Percentiles rank a stretch among this genome's conserved stretches.
phyloP scores from a whole-genome alignment of 2,888 invertebrate genomes.

The Spisula subtruncata region DNA sequence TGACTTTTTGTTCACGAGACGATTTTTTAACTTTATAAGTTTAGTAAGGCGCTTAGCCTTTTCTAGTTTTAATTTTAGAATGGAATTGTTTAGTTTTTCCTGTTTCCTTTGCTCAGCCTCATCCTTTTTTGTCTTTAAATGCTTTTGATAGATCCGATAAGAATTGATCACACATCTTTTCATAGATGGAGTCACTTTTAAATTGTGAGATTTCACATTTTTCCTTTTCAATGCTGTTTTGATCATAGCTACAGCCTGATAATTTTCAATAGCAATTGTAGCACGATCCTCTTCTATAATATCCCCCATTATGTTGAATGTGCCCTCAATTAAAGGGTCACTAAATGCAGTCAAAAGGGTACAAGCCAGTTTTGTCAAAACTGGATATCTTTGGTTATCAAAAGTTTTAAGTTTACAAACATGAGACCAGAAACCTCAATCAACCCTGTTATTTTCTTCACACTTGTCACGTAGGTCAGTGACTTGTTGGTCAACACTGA shows the following conservation, averaged over 20 bases:
- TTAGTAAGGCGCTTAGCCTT: too few relatives aligned
- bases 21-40: too few relatives aligned
- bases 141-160: slow-evolving; percentile 23
- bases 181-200: slow-evolving; percentile 28
- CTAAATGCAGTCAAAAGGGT: slow-evolving; percentile 48
- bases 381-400: slow-evolving; percentile 42
- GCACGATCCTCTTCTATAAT: slow-evolving; percentile 52
- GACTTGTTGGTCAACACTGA: slow-evolving; percentile 9
- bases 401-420: slow-evolving; percentile 37
- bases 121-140: too few relatives aligned
- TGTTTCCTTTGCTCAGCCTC: too few relatives aligned
- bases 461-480: not conserved
- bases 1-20: too few relatives aligned
- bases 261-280: slow-evolving; percentile 45
- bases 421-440: slow-evolving; percentile 47
- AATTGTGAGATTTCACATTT: slow-evolving; percentile 32
- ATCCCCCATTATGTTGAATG: slow-evolving; percentile 56
- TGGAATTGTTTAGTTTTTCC: too few relatives aligned
- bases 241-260: slow-evolving; percentile 57
- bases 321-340: slow-evolving; percentile 41
- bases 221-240: slow-evolving; percentile 39
- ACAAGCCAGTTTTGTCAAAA: slow-evolving; percentile 27
- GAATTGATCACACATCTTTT: slow-evolving; percentile 45
- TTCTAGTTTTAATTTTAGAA: too few relatives aligned
- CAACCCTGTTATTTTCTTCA: slow-evolving; percentile 7